Conservation (phyloP, 2,888 invertebrate genomes). For the Macaria liturata region DNA sequence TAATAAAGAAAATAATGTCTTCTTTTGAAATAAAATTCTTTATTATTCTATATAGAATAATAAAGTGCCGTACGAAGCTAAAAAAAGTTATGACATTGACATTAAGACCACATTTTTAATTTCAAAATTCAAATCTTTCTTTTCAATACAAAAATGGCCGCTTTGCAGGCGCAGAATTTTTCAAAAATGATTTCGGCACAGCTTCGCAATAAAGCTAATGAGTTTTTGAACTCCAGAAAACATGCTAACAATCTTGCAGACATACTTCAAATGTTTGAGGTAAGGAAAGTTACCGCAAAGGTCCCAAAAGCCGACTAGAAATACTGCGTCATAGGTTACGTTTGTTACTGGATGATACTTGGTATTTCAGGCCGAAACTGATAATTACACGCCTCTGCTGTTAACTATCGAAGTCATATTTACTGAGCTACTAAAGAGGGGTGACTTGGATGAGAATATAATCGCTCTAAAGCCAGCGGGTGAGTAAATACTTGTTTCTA, state of each 20-base stretch:
- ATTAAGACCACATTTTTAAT: too few relatives aligned
- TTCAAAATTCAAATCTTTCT: too few relatives aligned
- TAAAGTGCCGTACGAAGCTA: neutral
- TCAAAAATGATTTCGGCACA: slow-evolving; percentile 85
- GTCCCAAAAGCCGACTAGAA: slow-evolving; percentile 7
- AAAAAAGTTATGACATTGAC: too few relatives aligned
- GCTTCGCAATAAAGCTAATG: slow-evolving; percentile 87
- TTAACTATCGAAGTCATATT: slow-evolving; percentile 89
- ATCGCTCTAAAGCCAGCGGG: slow-evolving; percentile 83
- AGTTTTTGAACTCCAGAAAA: slow-evolving; percentile 86
- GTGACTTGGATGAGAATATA: slow-evolving; percentile 85
- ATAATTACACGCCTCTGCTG: slow-evolving; percentile 82
- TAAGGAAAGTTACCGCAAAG: slow-evolving; percentile 42
- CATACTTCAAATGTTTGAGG: slow-evolving; percentile 87
- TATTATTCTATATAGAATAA: too few relatives aligned
- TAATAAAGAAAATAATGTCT: too few relatives aligned
- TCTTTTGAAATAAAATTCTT: too few relatives aligned
- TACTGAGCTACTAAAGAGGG: slow-evolving; percentile 85
- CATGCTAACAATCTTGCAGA: slow-evolving; percentile 86
- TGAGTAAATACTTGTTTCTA: slow-evolving; percentile 45
- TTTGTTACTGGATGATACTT: slow-evolving; percentile 44
- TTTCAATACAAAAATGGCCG: slow-evolving; percentile 76
- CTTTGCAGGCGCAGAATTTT: slow-evolving; percentile 61
- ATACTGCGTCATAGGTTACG: slow-evolving; percentile 62
- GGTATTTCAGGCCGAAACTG: slow-evolving; percentile 69